Base-by-base conservation (phyloP, 2,113 vertebrate genomes). In the Grammomys dolichurus region DNA sequence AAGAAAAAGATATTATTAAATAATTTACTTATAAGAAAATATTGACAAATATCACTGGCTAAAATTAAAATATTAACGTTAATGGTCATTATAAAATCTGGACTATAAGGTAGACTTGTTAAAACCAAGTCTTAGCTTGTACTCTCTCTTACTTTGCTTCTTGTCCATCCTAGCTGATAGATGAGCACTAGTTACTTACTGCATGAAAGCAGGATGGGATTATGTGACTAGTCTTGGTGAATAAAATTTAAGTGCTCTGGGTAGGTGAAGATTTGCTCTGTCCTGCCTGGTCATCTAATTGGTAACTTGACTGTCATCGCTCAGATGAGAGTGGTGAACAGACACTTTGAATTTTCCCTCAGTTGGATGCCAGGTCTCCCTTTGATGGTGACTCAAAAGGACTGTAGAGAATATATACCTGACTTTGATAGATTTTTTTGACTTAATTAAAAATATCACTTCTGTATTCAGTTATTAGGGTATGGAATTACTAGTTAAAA, bases 1-100 rank as follows among this genome's bases (percentile, higher is more conserved):
- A 2, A 78, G 5, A 70, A 26, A 22, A 14, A 91, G 16, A 3
- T 54, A 87, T 48, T 26, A 67, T 94, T 10, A 89, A 88, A 65
- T 92, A 16, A 84, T 77, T 69, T 96, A 24, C 77, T 36, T 63
- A 84, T 89, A 69, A 88, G 40, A 17, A 70, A 82, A 51, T 7
- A 43, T 5, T 78, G 2, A 1, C 24, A 40, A 84, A 72, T 26
- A 58, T 72, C 13, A 65, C 19, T 69, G 0, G 33, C 65, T 91
- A 91, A 63, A 82, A 75, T 43, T 78, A 87, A 76, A 85, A 76
- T 75, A 17, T 9, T 48, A 6, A 94, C 73, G 58, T 46, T 3
- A 82, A 24, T 43, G 87, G 3, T 89, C 11, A 3, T 0, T 90
- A 58, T 90, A 22, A 7, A 70, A 87, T 73, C 19, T 51, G 1